phyloP scores from a whole-genome alignment of 2,888 invertebrate genomes.

The Pachydiplax longipennis region DNA sequence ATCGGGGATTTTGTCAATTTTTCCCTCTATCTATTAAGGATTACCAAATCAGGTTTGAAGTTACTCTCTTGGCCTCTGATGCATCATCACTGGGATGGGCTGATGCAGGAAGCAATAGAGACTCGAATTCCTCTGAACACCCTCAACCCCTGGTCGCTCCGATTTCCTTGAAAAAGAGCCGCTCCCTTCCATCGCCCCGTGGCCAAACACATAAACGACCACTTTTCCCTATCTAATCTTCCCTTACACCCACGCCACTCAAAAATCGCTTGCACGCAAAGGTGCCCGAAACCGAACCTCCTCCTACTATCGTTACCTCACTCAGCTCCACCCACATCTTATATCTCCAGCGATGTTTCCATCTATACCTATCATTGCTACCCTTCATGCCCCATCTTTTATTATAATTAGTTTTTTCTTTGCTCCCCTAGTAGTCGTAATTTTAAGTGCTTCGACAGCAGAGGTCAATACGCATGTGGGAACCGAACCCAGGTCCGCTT shows the following conservation, averaged over 20 bases:
- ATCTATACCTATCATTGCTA: background rate
- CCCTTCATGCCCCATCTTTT: background rate
- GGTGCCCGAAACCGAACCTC: background rate
- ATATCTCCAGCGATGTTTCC: background rate
- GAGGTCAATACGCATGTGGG: too few relatives aligned
- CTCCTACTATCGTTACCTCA: background rate
- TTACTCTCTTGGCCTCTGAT: too few relatives aligned
- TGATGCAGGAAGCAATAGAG: background rate
- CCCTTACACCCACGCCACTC: background rate
- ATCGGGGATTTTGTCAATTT: too few relatives aligned
- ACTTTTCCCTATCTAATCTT: background rate
- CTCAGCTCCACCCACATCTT: background rate
- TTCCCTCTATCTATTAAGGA: too few relatives aligned
- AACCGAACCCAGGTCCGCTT: too few relatives aligned
- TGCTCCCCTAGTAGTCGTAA: background rate
- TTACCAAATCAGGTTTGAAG: too few relatives aligned
- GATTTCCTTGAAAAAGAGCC: background rate
- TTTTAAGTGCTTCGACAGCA: too few relatives aligned
- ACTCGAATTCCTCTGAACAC: background rate
- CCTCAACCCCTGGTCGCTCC: background rate
- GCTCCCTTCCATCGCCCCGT: background rate
- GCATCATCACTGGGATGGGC: too few relatives aligned
- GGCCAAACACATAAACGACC: background rate
- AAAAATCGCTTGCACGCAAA: background rate
- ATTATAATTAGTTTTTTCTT: background rate